These are phyloP conservation scores for Drosophila serrata DNA, from an alignment of 1,140 invertebrate genomes.

Conservation along the genomic window DNA sequence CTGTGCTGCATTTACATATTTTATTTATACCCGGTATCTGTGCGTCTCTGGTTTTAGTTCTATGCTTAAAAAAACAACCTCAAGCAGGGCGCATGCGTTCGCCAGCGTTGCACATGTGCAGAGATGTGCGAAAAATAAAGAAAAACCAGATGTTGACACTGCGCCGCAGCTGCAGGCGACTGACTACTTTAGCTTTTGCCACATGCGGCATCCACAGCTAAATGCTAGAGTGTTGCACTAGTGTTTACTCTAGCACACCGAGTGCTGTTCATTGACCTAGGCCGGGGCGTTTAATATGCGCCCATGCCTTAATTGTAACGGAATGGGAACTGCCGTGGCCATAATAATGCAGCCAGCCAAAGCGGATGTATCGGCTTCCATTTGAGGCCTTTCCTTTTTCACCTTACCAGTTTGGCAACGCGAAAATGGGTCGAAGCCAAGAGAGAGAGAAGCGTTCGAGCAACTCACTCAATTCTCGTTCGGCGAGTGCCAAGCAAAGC, in stretches of 20 bases:
- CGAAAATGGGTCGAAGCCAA: conserved; percentile 45
- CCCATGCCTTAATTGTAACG: conserved; percentile 36
- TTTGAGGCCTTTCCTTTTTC: conserved; percentile 56
- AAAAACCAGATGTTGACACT: conserved; percentile 67
- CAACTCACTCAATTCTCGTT: conserved; percentile 44
- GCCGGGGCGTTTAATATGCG: conserved; percentile 38
- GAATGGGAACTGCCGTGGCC: conserved; percentile 11
- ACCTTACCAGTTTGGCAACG: conserved; percentile 50
- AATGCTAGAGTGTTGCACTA: not conserved
- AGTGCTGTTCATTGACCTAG: conserved; percentile 65
- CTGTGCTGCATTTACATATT: conserved; percentile 53
- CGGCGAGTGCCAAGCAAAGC: conserved; percentile 12
- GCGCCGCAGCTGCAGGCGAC: conserved; percentile 50
- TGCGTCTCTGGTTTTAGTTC: conserved; percentile 46
- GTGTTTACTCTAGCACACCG: conserved; percentile 46
- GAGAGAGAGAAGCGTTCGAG: conserved; percentile 3
- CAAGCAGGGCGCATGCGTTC: conserved; percentile 58
- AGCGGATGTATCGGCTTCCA: conserved; percentile 50
- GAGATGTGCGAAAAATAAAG: conserved; percentile 56
- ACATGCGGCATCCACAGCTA: conserved; percentile 45
- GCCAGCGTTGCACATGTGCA: conserved; percentile 65
- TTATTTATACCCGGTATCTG: conserved; percentile 56
- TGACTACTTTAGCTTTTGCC: conserved; percentile 55
- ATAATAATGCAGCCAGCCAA: conserved; percentile 13
- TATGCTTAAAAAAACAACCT: conserved; percentile 64